These are phyloP conservation scores for Polylopha cassiicola DNA, from an alignment of 2,888 invertebrate genomes.

Conservation along the genomic window DNA sequence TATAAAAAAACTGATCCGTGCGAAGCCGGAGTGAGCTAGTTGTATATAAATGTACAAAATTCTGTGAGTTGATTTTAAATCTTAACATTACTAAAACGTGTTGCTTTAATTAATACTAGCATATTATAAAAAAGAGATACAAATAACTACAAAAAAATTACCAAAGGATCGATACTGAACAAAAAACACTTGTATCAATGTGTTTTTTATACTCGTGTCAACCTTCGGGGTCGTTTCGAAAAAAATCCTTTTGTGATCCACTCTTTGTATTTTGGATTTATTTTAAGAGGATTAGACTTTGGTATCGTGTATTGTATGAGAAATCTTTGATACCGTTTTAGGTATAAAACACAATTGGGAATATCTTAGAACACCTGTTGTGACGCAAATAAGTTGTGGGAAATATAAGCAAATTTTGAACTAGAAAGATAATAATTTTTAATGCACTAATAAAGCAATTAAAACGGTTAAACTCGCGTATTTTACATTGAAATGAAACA, in stretches of 20 bases:
- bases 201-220: conserved; percentile 42
- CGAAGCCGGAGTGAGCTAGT: too few species aligned
- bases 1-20: too few species aligned
- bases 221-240: conserved; percentile 27
- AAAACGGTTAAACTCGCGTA: too few species aligned
- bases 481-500: too few species aligned
- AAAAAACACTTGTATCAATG: conserved; percentile 38
- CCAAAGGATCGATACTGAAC: conserved; percentile 8
- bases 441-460: too few species aligned
- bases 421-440: too few species aligned
- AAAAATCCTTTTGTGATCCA: conserved; percentile 22
- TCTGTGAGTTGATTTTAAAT: too few species aligned
- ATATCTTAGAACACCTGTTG: conserved; percentile 24
- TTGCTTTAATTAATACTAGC: too few species aligned
- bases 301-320: conserved; percentile 43
- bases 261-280: conserved; percentile 8
- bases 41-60: too few species aligned
- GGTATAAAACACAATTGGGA: conserved; percentile 19
- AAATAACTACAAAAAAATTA: conserved; percentile 12
- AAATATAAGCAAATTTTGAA: too few species aligned
- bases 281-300: conserved; percentile 54
- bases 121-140: conserved; percentile 11
- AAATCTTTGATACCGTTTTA: conserved; percentile 35
- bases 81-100: too few species aligned
- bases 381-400: too few species aligned